Conservation (phyloP, 2,113 vertebrate species). For the Odocoileus virginianus region DNA sequence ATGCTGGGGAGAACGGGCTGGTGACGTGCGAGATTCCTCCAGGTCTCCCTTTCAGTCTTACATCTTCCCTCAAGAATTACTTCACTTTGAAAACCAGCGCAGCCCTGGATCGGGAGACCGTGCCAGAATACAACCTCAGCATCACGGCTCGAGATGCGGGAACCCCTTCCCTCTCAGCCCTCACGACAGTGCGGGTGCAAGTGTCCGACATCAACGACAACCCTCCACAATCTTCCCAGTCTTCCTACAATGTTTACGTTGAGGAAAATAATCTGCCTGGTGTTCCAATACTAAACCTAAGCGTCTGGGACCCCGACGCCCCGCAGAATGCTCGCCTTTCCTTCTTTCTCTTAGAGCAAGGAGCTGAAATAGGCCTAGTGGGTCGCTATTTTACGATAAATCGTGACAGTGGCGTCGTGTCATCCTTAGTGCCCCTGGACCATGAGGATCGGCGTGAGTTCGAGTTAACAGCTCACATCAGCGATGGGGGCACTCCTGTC, state of each 20-base stretch:
- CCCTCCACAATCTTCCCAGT: conserved; percentile 78
- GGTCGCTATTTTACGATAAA: conserved; percentile 83
- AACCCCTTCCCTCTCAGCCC: conserved; percentile 74
- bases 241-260: conserved; percentile 87
- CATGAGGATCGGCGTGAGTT: conserved; percentile 81
- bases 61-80: conserved; percentile 83
- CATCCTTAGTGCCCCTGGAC: conserved; percentile 80
- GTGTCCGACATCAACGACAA: conserved; percentile 87
- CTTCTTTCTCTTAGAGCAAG: conserved; percentile 82
- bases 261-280: conserved; percentile 87
- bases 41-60: conserved; percentile 81
- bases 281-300: conserved; percentile 83
- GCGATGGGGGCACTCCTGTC: conserved; percentile 77
- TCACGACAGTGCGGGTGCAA: conserved; percentile 78
- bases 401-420: conserved; percentile 78
- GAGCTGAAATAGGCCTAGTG: conserved; percentile 49
- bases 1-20: conserved; percentile 81
- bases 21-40: conserved; percentile 80
- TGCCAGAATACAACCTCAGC: conserved; percentile 81
- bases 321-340: conserved; percentile 82
- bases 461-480: conserved; percentile 75
- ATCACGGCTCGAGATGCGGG: conserved; percentile 80
- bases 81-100: conserved; percentile 83
- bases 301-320: conserved; percentile 82
- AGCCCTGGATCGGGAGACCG: conserved; percentile 79